phyloP scores from a whole-genome alignment of 2,113 vertebrate genomes.

The Australoheros scitulus region DNA sequence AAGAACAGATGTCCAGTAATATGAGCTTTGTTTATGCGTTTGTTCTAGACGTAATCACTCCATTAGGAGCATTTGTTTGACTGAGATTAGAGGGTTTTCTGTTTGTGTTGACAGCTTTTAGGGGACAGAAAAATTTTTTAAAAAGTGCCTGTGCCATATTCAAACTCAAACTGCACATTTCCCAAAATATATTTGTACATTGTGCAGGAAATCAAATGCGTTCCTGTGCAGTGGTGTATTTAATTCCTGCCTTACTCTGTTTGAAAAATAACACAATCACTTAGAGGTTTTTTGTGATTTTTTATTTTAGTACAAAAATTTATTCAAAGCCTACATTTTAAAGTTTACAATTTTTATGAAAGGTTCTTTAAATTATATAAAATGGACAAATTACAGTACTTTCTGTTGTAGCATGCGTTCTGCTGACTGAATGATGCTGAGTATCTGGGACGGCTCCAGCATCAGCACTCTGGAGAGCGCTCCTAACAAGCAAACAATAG shows the following conservation, averaged over 20 bases:
- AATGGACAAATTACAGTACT: neutral
- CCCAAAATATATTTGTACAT: neutral
- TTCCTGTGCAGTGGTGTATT: neutral
- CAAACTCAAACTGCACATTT: neutral
- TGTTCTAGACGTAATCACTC: neutral
- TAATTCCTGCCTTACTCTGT: neutral
- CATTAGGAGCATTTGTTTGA: neutral
- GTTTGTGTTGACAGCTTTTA: neutral
- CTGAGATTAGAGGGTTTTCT: neutral
- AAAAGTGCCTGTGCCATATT: neutral
- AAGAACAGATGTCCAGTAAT: no score
- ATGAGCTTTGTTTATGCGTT: no score
- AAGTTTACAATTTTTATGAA: no score
- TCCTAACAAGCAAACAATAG: neutral
- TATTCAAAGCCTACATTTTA: neutral
- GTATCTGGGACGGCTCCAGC: conserved; percentile 19
- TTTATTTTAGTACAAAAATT: no score
- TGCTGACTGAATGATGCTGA: conserved; percentile 10
- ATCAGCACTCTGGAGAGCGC: conserved; percentile 45
- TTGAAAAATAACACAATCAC: neutral
- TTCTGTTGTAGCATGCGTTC: neutral
- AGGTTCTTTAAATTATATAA: no score
- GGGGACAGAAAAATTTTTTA: accelerated
- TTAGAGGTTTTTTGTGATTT: no score
- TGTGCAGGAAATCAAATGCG: neutral